Evolutionary conservation across 2,113 vertebrate genomes (phyloP).

Genomic region (Cisticola juncidis): DNA sequence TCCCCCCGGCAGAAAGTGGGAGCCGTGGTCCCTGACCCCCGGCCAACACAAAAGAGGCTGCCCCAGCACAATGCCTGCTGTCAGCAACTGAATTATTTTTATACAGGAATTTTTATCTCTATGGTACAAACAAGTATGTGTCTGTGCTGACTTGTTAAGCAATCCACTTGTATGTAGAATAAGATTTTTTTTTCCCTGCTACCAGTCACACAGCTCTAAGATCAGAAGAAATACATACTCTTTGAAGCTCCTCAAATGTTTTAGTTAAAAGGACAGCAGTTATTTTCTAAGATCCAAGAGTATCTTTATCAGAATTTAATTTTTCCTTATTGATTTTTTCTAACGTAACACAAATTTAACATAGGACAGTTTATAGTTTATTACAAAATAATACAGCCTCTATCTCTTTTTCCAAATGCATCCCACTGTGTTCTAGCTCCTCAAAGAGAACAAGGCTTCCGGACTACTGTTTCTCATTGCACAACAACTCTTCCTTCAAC

Average conservation of each 20-base stretch:
- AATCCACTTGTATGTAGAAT: slow-evolving; percentile 84
- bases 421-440: slow-evolving; percentile 31
- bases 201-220: slow-evolving; percentile 81
- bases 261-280: slow-evolving; percentile 85
- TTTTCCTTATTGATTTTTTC: slow-evolving; percentile 80
- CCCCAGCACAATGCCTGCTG: slow-evolving; percentile 79
- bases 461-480: not conserved
- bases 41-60: slow-evolving; percentile 75
- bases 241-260: slow-evolving; percentile 86
- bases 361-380: slow-evolving; percentile 76
- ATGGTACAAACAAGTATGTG: slow-evolving; percentile 88
- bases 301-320: slow-evolving; percentile 83
- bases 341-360: slow-evolving; percentile 75
- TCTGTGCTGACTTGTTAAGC: slow-evolving; percentile 86
- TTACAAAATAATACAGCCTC: slow-evolving; percentile 71
- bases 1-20: slow-evolving; percentile 71
- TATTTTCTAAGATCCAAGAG: slow-evolving; percentile 82
- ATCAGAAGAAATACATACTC: slow-evolving; percentile 83
- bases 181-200: slow-evolving; percentile 76
- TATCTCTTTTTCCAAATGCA: slow-evolving; percentile 62
- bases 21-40: slow-evolving; percentile 69
- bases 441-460: not conserved
- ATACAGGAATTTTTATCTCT: slow-evolving; percentile 85
- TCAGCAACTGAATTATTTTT: slow-evolving; percentile 87
- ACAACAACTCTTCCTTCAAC: not conserved